These are phyloP conservation scores for Procambarus virginalis DNA, from an alignment of 1,140 invertebrate genomes.

Conservation along the genomic window DNA sequence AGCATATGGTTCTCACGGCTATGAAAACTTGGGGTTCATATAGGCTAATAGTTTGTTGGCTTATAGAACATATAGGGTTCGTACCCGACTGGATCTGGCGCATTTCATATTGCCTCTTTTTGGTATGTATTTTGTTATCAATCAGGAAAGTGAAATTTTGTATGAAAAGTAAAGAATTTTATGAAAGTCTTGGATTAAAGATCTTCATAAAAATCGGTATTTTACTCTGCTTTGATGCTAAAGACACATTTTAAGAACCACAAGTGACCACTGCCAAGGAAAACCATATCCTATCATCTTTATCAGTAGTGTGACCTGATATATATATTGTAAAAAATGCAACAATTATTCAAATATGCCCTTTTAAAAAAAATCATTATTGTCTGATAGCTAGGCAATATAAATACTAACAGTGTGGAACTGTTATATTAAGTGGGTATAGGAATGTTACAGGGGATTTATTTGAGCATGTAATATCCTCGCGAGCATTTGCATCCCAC, in stretches of 20 bases:
- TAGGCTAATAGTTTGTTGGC: too few species aligned
- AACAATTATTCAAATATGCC: background rate
- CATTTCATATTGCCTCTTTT: background rate
- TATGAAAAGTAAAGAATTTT: too few species aligned
- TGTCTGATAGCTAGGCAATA: background rate
- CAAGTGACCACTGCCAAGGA: slow-evolving; percentile 34
- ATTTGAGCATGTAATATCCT: slow-evolving; percentile 13
- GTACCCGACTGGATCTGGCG: slow-evolving; percentile 30
- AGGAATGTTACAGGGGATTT: slow-evolving; percentile 12
- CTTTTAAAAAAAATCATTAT: background rate
- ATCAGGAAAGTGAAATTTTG: background rate
- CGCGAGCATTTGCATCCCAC: background rate
- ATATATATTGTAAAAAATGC: slow-evolving; percentile 2
- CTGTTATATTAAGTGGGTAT: background rate
- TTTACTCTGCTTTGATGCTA: slow-evolving; percentile 3
- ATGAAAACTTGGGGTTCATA: slow-evolving; percentile 30
- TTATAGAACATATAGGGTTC: too few species aligned
- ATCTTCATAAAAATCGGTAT: background rate
- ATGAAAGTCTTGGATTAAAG: background rate
- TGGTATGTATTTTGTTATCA: background rate
- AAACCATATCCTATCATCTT: slow-evolving; percentile 7
- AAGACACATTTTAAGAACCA: slow-evolving; percentile 16
- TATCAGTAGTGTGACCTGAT: background rate
- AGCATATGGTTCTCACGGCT: slow-evolving; percentile 13
- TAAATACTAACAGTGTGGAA: slow-evolving; percentile 18